These are phyloP conservation scores for Ophion obscuratus DNA, from an alignment of 2,888 invertebrate genomes.

Conservation along the genomic window DNA sequence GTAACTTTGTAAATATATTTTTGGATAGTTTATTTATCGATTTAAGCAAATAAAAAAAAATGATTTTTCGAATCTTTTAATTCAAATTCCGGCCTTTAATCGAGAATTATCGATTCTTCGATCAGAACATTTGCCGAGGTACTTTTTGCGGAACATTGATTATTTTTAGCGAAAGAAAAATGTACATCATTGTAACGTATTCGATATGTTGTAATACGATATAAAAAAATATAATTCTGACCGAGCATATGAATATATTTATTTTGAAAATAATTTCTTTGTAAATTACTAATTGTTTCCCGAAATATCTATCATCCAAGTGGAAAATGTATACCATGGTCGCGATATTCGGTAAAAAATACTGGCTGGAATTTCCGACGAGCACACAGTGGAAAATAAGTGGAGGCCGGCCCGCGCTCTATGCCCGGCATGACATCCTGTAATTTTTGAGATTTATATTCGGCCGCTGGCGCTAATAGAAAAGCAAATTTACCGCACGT, in stretches of 20 bases:
- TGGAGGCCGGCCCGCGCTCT: conserved; percentile 12
- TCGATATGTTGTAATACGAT: no score
- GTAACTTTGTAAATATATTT: no score
- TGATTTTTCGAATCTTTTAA: no score
- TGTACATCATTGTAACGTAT: no score
- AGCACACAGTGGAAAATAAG: conserved; percentile 22
- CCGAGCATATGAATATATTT: no score
- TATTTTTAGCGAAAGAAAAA: no score
- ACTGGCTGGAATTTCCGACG: conserved; percentile 8
- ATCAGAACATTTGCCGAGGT: no score
- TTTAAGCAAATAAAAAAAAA: no score
- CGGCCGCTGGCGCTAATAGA: conserved; percentile 72
- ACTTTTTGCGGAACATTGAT: no score
- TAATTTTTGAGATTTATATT: conserved; percentile 74
- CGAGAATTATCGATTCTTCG: not conserved
- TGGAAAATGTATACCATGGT: not conserved
- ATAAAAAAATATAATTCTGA: no score
- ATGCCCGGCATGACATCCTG: conserved; percentile 67
- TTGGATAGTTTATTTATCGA: no score
- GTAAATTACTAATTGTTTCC: not conserved
- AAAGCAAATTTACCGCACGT: conserved; percentile 76
- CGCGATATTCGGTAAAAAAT: conserved; percentile 11
- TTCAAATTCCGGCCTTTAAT: no score
- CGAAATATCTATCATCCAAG: not conserved
- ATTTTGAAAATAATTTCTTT: not conserved